Percentiles rank a stretch among this genome's conserved stretches.
These are phyloP conservation scores for Leptarthrus brevirostris DNA, from an alignment of 2,888 invertebrate species.

Conservation along the genomic window DNA sequence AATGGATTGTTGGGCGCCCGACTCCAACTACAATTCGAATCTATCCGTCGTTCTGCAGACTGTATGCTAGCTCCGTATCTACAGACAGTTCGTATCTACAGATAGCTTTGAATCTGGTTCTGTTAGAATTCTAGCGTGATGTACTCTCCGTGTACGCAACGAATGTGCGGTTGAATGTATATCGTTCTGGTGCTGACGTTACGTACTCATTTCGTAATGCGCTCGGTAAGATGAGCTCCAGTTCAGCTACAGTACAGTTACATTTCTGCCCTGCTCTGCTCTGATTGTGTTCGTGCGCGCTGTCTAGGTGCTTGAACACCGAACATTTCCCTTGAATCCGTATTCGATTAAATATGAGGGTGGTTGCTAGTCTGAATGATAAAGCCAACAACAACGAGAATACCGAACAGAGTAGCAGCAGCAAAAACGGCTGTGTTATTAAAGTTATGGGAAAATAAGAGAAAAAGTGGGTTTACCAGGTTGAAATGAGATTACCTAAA, in stretches of 20 bases:
- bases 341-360: conserved; percentile 37
- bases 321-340: conserved; percentile 7
- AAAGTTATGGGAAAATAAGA: conserved; percentile 39
- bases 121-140: conserved; percentile 17
- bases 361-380: conserved; percentile 19
- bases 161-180: background rate
- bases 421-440: conserved; percentile 34
- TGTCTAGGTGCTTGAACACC: background rate
- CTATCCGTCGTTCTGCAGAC: background rate
- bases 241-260: too few relatives aligned
- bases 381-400: conserved; percentile 15
- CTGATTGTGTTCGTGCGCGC: background rate
- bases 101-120: conserved; percentile 22
- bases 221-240: conserved; percentile 18
- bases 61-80: too few relatives aligned
- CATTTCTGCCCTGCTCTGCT: too few relatives aligned
- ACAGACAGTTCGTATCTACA: background rate
- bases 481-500: conserved; percentile 39
- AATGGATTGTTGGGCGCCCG: background rate
- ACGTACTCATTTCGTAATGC: conserved; percentile 38
- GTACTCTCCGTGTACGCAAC: conserved; percentile 21
- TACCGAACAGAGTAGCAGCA: background rate
- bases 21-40: conserved; percentile 9
- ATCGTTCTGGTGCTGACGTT: background rate
- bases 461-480: conserved; percentile 40